Conservation (phyloP, 2,113 vertebrate genomes). For the Isurus oxyrinchus region DNA sequence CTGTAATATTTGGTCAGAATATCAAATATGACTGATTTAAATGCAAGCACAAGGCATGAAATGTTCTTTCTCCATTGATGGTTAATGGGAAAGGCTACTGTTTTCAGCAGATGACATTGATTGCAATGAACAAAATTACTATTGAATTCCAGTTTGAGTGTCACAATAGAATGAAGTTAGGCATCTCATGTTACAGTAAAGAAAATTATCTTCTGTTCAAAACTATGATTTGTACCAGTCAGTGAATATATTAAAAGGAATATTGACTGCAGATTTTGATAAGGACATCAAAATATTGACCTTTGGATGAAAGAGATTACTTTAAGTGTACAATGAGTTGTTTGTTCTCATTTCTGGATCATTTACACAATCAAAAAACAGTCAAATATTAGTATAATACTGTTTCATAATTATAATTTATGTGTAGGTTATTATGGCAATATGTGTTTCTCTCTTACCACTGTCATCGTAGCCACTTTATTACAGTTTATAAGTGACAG, state of each 20-base stretch:
- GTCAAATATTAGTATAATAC: not conserved
- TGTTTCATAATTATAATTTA: constrained; percentile 47
- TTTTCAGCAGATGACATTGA: not conserved
- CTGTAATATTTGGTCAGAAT: not conserved
- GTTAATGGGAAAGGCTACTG: not conserved
- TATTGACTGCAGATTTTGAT: not conserved
- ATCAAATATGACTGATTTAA: not conserved
- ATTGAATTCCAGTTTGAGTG: not conserved
- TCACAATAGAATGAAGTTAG: not conserved
- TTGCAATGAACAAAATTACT: not conserved
- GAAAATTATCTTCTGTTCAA: not conserved
- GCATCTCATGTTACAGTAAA: not conserved
- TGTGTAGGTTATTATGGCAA: constrained; percentile 69
- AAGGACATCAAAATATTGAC: not conserved
- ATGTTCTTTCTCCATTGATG: not conserved
- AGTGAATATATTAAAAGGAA: not conserved
- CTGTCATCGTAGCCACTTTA: constrained; percentile 60
- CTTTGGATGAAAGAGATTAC: not conserved
- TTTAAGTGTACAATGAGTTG: not conserved
- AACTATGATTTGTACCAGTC: not conserved
- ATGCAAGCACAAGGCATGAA: not conserved
- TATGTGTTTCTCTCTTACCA: constrained; percentile 52
- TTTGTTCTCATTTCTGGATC: not conserved
- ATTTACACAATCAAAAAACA: not conserved
- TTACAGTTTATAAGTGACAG: constrained; percentile 84